These are phyloP conservation scores for Halocynthia roretzi DNA, from an alignment of 23 tunicate genomes.

Conservation along the genomic window DNA sequence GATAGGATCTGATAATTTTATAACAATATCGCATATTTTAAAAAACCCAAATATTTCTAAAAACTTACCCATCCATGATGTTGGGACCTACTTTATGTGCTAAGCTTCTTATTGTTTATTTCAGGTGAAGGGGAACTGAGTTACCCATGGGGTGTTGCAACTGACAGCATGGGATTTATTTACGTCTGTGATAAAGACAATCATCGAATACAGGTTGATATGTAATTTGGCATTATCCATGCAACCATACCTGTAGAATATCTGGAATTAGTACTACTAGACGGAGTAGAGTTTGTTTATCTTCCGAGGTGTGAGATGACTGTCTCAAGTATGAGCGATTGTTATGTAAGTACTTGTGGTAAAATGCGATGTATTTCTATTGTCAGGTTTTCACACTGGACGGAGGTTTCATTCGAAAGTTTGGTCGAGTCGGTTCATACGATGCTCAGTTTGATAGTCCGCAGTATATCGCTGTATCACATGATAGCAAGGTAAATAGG, in stretches of 20 bases:
- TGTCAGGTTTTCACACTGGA: slow-evolving; percentile 43
- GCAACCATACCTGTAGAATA: background rate
- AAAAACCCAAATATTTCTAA: no score
- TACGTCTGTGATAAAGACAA: slow-evolving; percentile 79
- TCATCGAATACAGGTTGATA: slow-evolving; percentile 43
- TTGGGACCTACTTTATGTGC: no score
- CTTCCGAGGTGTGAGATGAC: no score
- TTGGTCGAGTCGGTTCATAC: slow-evolving; percentile 39
- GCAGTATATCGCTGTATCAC: slow-evolving; percentile 47
- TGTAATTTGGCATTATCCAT: background rate
- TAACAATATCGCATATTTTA: no score
- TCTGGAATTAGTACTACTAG: no score
- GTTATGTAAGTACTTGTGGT: no score
- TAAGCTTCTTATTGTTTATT: background rate
- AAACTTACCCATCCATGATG: no score
- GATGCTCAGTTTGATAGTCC: slow-evolving; percentile 58
- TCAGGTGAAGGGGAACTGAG: slow-evolving; percentile 58
- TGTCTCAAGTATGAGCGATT: no score
- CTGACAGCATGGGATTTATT: slow-evolving; percentile 52
- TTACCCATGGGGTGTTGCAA: slow-evolving; percentile 70
- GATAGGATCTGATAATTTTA: no score
- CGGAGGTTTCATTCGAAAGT: slow-evolving; percentile 50
- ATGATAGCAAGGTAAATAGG: slow-evolving; percentile 34
- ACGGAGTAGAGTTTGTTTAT: no score
- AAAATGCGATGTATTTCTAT: background rate